Evolutionary conservation across 1,140 invertebrate species (phyloP), one percentile per base, ranked within the genome.

Genomic region (Drosophila orosa): DNA sequence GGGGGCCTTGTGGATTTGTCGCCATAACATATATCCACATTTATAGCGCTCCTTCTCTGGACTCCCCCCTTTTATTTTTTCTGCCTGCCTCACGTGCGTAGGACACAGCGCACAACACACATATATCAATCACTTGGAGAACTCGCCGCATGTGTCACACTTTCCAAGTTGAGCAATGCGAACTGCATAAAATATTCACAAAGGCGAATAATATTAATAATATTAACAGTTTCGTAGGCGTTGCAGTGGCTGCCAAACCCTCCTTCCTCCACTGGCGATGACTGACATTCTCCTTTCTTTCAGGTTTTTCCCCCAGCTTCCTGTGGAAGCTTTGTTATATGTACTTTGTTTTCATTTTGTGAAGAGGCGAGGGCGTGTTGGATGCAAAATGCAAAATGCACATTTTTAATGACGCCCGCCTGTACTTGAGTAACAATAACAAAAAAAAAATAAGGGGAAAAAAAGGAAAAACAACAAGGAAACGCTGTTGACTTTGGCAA

Each of bases 381-480:
- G 42, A 83, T 83, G 75, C 62, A 67, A 89, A 87, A 83, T 83
- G 75, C 62, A 67, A 89, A 87, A 87, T 87, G 83, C 83, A 89
- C 83, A 87, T 87, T 87, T 87, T 87, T 87, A 87, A 87, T 87
- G 84, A 86, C 67, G 71, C 40, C 74, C 63, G 74, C 47, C 83
- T 82, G 83, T 84, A 89, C 83, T 87, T 89, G 79, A 89, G 66
- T 17, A 67, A 61, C 54, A 62, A 62, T 60, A 67, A 62, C 31
- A 71, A 58, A 40, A 52, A 65, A 45, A 12, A 31, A 58, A 29
- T 1, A 1, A 10, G 12, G n/a, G 5, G 13, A 52, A 52, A 45
- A 69, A 42, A 79, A 48, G 54, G 79, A 75, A 69, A 48, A 79
- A 62, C 78, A 80, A 75, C 75, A 45, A 35, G 56, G 35, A 54